A percentile compares a stretch with the other conserved stretches of the same genome.
Conservation (phyloP, 1,140 invertebrate genomes). For the Brachionus rubens region DNA sequence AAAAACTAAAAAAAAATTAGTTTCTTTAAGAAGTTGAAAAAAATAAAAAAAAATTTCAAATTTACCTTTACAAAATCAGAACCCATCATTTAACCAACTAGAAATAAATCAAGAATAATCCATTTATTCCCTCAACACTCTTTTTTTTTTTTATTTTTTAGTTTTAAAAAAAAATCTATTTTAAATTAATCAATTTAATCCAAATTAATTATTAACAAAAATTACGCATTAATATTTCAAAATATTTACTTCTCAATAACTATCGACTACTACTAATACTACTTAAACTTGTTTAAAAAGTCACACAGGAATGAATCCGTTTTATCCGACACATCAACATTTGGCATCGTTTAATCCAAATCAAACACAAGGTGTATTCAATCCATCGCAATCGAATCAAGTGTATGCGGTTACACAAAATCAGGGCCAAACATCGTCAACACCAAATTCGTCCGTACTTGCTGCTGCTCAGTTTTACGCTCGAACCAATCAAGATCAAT, state of each 20-base stretch:
- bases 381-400: neutral
- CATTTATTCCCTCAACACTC: constrained; percentile 14
- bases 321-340: constrained; percentile 25
- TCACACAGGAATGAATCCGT: constrained; percentile 30
- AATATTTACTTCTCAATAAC: neutral
- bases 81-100: neutral
- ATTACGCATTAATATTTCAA: constrained; percentile 9
- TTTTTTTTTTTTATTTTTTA: neutral
- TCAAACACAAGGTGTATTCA: neutral
- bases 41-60: neutral
- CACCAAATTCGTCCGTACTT: constrained; percentile 13
- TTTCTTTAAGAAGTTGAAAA: constrained; percentile 28
- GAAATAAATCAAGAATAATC: neutral
- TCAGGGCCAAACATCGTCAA: neutral
- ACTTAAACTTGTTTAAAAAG: too few relatives aligned
- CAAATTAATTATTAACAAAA: constrained; percentile 8
- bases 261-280: too few relatives aligned
- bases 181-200: constrained; percentile 39
- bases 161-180: constrained; percentile 9
- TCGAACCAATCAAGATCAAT: constrained; percentile 19
- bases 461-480: constrained; percentile 33
- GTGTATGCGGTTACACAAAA: too few relatives aligned
- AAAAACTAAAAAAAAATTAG: neutral
- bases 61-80: neutral
- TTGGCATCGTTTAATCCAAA: neutral